These are phyloP conservation scores for Dufourea novaeangliae DNA, from an alignment of 1,140 invertebrate genomes.

Conservation along the genomic window DNA sequence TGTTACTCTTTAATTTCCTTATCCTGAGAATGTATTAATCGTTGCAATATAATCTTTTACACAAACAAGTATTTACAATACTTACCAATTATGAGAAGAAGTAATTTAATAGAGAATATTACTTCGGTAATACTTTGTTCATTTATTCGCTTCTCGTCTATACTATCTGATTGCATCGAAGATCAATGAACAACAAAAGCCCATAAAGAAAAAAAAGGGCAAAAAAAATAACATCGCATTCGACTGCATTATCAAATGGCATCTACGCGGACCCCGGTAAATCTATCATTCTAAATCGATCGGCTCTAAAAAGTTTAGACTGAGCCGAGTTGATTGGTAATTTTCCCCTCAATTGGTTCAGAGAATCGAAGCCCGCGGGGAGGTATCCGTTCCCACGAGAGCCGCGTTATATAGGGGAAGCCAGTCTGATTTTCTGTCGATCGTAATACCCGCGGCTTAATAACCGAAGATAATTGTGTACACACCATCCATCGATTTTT, in stretches of 20 bases:
- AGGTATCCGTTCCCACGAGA: slow-evolving; percentile 57
- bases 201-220: background rate
- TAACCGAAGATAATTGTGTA: slow-evolving; percentile 63
- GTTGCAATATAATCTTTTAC: too few relatives aligned
- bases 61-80: too few relatives aligned
- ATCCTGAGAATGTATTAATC: too few relatives aligned
- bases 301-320: slow-evolving; percentile 63
- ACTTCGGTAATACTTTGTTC: too few relatives aligned
- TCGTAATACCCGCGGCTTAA: slow-evolving; percentile 61
- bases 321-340: slow-evolving; percentile 63
- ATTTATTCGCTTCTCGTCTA: too few relatives aligned
- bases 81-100: too few relatives aligned
- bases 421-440: slow-evolving; percentile 55
- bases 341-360: slow-evolving; percentile 69
- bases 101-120: too few relatives aligned
- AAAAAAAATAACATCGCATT: background rate
- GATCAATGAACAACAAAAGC: too few relatives aligned
- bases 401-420: slow-evolving; percentile 30
- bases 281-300: slow-evolving; percentile 56
- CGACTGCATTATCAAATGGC: background rate
- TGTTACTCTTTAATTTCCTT: too few relatives aligned
- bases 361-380: slow-evolving; percentile 68
- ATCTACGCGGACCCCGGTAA: background rate
- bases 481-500: slow-evolving; percentile 55
- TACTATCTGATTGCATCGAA: too few relatives aligned